Evolutionary conservation across 2,113 vertebrate species (phyloP), one percentile per base, ranked within the genome.

Genomic region (Antennarius striatus): DNA sequence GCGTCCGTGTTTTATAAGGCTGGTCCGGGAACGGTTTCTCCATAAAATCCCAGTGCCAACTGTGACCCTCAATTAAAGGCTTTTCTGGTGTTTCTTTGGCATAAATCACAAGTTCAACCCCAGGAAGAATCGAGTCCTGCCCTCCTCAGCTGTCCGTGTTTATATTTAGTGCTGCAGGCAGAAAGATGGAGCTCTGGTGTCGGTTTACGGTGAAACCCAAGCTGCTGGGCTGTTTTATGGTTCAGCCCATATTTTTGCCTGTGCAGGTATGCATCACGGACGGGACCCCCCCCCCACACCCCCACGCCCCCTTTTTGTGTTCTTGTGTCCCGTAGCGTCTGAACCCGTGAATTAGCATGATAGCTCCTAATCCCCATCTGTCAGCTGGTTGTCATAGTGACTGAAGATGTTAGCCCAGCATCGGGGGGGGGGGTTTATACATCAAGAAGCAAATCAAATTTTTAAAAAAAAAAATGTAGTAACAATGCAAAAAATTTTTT

Each of bases 111-210:
- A 64, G 53, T 80, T 80, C 68, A 86, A 84, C 72, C 84, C 72
- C 65, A 65, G 71, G 48, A 88, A 85, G 71, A 63, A 42, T n/a
- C 39, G 53, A 55, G 69, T 81, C 87, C 72, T 74, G 69, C 79
- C 73, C 63, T 73, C 59, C 70, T 89, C 87, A 91, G 90, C 88
- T 89, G 89, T 85, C 87, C 63, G n/a, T 84, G 83, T 88, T 90
- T 92, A 90, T 91, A 86, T 89, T 91, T 91, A 89, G 88, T 74
- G 57, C 85, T 60, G 50, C 75, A 77, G 65, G 56, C 67, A 53
- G 63, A 56, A 84, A 69, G 45, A 85, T 74, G 75, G 80, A 60
- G 76, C 73, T 52, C 54, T 57, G 70, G 87, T 82, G 72, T 83
- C 68, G 54, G 29, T 72, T 80, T 81, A 59, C 76, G 39, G 8